These are phyloP conservation scores for Aphyosemion australe DNA, from an alignment of 2,113 vertebrate genomes.

Conservation along the genomic window DNA sequence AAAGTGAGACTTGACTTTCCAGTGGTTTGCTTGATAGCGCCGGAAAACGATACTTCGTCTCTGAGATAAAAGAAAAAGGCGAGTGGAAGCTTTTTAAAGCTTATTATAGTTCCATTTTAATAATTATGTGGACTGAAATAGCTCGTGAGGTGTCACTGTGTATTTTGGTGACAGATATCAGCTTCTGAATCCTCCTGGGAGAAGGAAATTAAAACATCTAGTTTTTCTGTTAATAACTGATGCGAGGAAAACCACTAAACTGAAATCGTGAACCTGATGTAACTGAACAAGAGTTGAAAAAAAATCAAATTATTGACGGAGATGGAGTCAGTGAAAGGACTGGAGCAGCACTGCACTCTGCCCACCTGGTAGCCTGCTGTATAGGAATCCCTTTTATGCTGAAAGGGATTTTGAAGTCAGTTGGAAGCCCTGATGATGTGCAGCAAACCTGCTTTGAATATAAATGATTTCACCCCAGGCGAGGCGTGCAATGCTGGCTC, in stretches of 20 bases:
- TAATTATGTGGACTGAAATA: constrained; percentile 11
- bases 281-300: constrained; percentile 3
- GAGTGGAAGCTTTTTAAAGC: background rate
- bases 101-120: constrained; percentile 34
- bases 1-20: constrained; percentile 36
- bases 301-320: constrained; percentile 17
- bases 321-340: constrained; percentile 6
- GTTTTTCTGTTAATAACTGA: background rate
- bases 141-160: background rate
- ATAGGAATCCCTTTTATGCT: constrained; percentile 56
- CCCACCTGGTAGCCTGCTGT: constrained; percentile 35
- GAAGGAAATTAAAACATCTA: background rate
- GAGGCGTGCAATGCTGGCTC: constrained; percentile 19
- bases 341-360: constrained; percentile 15
- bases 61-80: background rate
- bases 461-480: constrained; percentile 54
- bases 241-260: background rate
- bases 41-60: background rate
- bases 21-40: constrained; percentile 13
- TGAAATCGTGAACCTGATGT: background rate
- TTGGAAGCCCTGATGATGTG: constrained; percentile 61
- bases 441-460: constrained; percentile 66
- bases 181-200: background rate
- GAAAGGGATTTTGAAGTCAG: constrained; percentile 62
- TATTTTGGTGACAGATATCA: constrained; percentile 3